These are phyloP conservation scores for Chionoecetes opilio DNA, from an alignment of 1,140 invertebrate species.

Conservation along the genomic window DNA sequence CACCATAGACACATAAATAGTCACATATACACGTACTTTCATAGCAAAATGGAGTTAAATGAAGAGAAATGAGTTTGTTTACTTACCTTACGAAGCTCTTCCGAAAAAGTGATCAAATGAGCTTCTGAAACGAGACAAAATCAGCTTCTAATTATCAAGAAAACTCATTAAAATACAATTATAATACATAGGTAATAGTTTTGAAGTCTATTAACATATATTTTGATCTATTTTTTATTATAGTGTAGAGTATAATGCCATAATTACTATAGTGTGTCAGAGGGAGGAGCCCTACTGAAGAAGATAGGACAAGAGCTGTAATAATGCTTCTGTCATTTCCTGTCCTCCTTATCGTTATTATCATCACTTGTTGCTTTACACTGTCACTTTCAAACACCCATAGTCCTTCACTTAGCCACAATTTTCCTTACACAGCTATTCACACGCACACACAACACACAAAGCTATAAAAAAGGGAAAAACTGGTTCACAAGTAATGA, in stretches of 20 bases:
- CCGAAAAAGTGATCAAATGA: background rate
- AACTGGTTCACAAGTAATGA: too few species aligned
- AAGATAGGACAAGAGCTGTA: constrained; percentile 1
- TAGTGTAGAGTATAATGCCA: too few species aligned
- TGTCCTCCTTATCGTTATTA: background rate
- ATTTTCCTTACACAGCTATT: too few species aligned
- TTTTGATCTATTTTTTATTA: too few species aligned
- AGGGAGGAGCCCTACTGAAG: constrained; percentile 39
- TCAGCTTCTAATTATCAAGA: background rate
- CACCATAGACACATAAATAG: background rate
- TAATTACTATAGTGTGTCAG: background rate
- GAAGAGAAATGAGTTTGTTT: background rate
- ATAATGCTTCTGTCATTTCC: constrained; percentile 27
- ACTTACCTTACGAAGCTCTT: constrained; percentile 2
- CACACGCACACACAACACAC: too few species aligned
- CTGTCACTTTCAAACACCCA: too few species aligned
- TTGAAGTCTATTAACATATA: too few species aligned
- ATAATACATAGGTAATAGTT: too few species aligned
- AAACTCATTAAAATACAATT: too few species aligned
- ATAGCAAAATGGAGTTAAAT: background rate
- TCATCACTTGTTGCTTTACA: too few species aligned
- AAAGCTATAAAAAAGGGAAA: too few species aligned
- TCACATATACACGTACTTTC: background rate
- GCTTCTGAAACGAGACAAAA: background rate
- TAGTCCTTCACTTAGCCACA: too few species aligned